These are phyloP conservation scores for Brachyhypopomus occidentalis DNA, from an alignment of 2,113 vertebrate species.

Conservation along the genomic window DNA sequence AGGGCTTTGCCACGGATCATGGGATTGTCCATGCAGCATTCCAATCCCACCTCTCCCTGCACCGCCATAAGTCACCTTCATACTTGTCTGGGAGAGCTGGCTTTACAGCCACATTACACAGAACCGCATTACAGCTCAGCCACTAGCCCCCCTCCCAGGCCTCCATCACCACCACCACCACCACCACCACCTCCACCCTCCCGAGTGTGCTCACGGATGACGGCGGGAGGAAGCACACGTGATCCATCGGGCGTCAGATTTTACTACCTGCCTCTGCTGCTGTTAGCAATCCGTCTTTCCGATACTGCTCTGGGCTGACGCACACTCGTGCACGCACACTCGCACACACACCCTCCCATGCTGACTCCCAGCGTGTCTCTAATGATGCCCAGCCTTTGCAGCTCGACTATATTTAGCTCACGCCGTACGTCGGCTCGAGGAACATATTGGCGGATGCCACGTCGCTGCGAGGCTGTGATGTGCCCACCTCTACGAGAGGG, in stretches of 20 bases:
- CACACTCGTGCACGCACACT: not conserved
- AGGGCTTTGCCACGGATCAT: too few relatives aligned
- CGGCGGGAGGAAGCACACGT: not conserved
- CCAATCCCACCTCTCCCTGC: too few relatives aligned
- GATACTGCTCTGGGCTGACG: not conserved
- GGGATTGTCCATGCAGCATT: too few relatives aligned
- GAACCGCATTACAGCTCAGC: too few relatives aligned
- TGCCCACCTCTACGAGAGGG: slow-evolving; percentile 4
- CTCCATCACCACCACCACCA: too few relatives aligned
- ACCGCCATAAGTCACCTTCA: too few relatives aligned
- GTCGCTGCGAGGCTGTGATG: not conserved
- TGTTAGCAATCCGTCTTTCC: not conserved
- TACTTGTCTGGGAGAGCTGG: too few relatives aligned
- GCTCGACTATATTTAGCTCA: slow-evolving; percentile 30
- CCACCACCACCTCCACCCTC: not conserved
- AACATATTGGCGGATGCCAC: slow-evolving; percentile 7
- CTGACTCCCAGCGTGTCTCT: not conserved
- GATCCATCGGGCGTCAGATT: not conserved
- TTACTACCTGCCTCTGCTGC: not conserved
- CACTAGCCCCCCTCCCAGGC: too few relatives aligned
- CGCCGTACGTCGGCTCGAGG: slow-evolving; percentile 15
- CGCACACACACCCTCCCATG: not conserved
- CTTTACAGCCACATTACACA: too few relatives aligned
- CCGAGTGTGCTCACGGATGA: not conserved
- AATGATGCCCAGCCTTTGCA: slow-evolving; percentile 5